Conservation (phyloP, 2,888 invertebrate genomes). For the Onthophagus sagittarius region DNA sequence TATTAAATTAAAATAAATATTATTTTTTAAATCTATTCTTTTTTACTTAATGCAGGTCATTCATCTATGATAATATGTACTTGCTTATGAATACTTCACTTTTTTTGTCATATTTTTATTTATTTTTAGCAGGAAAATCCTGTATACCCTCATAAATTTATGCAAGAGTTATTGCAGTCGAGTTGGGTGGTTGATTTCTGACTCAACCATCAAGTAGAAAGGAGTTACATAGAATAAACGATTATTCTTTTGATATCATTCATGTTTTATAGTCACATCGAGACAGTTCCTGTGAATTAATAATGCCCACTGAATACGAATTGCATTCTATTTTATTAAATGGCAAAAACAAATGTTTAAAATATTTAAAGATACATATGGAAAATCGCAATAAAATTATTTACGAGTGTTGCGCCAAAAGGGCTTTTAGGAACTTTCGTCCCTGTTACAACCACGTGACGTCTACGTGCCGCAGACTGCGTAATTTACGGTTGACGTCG, state of each 20-base stretch:
- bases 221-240: background rate
- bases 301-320: background rate
- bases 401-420: no score
- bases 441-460: background rate
- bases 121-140: background rate
- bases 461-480: conserved; percentile 2
- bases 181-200: background rate
- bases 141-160: background rate
- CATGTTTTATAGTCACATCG: background rate
- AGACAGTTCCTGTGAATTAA: background rate
- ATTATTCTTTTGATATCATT: background rate
- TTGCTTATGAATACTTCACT: background rate
- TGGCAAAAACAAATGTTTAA: no score
- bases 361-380: no score
- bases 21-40: no score
- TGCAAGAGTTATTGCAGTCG: background rate
- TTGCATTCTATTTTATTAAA: background rate
- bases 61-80: background rate
- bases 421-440: background rate
- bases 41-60: no score
- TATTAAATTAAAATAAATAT: no score
- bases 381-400: no score
- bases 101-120: background rate
- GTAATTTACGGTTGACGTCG: conserved; percentile 4
- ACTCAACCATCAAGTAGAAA: background rate